Evolutionary conservation across 1,140 invertebrate species (phyloP), one percentile per base, ranked within the genome.

Genomic region (Periplaneta americana): DNA sequence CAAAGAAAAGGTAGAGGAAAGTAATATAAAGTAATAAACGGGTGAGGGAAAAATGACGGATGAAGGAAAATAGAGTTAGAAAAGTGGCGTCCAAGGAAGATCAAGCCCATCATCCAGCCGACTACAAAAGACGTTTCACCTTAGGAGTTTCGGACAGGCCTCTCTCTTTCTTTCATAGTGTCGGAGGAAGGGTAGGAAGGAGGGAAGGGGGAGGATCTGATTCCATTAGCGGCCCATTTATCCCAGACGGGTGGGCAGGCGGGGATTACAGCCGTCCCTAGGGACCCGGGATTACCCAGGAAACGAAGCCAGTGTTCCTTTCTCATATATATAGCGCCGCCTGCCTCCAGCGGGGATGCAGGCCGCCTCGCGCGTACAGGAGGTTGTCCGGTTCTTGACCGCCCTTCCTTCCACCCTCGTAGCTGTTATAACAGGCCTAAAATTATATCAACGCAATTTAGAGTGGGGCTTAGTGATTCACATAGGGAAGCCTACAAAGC

Each of bases 161-260:
- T n/a, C 48, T 28, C 15, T 48, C 13, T 48, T 66, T 66, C 48
- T n/a, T 66, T 66, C 22, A 28, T 66, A 9, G 22, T 28, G 48
- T 66, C 48, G 48, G 48, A 9, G 48, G 22, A 66, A 66, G 48
- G 28, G 48, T 66, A 66, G 22, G n/a, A 28, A 28, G 48, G 28
- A 66, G 48, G 11, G 22, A 28, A n/a, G 48, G 48, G 48, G 75
- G 33, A n/a, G 75, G 75, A 77, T 77, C 75, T 77, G 75, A 77
- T 77, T 77, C 75, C 75, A 77, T 77, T 77, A 77, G 75, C 75
- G 17, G 75, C n/a, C 75, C 75, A 77, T 77, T 77, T 77, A 77
- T 77, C 75, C 75, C 75, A 77, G 75, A 34, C 75, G 33, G 75
- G 75, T 77, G 33, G 75, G 35, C 75, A 34, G 75, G 31, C 35